These are phyloP conservation scores for Paracanthobrama guichenoti DNA, from an alignment of 2,113 vertebrate species.

Conservation along the genomic window DNA sequence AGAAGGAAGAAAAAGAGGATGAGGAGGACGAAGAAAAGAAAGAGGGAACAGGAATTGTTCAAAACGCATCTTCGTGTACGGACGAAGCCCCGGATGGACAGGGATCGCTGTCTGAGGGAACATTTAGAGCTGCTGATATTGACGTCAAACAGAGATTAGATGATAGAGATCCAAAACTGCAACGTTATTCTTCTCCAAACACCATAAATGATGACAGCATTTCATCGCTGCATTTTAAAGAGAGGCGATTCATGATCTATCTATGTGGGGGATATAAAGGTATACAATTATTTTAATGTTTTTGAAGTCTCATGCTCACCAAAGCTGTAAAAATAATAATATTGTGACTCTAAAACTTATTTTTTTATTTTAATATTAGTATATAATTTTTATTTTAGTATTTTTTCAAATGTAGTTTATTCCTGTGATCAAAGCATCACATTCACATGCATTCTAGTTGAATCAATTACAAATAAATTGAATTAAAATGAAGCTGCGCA, in stretches of 20 bases:
- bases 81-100: slow-evolving; percentile 14
- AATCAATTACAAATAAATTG: neutral
- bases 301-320: neutral
- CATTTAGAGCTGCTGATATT: neutral
- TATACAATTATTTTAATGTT: slow-evolving; percentile 15
- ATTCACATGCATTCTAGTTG: neutral
- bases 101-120: slow-evolving; percentile 18
- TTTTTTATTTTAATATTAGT: neutral
- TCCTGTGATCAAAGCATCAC: neutral
- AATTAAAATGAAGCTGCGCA: neutral
- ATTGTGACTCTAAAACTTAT: neutral
- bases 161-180: neutral
- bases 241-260: slow-evolving; percentile 70
- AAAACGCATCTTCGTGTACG: neutral
- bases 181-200: slow-evolving; percentile 6
- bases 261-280: slow-evolving; percentile 74
- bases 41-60: neutral
- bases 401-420: neutral
- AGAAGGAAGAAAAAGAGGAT: neutral
- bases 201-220: slow-evolving; percentile 49
- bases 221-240: slow-evolving; percentile 34
- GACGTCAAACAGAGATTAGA: neutral
- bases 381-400: neutral
- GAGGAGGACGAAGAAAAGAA: neutral
- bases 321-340: too few species aligned